These are phyloP conservation scores for Zeugodacus cucurbitae DNA, from an alignment of 1,140 invertebrate genomes.

Conservation along the genomic window DNA sequence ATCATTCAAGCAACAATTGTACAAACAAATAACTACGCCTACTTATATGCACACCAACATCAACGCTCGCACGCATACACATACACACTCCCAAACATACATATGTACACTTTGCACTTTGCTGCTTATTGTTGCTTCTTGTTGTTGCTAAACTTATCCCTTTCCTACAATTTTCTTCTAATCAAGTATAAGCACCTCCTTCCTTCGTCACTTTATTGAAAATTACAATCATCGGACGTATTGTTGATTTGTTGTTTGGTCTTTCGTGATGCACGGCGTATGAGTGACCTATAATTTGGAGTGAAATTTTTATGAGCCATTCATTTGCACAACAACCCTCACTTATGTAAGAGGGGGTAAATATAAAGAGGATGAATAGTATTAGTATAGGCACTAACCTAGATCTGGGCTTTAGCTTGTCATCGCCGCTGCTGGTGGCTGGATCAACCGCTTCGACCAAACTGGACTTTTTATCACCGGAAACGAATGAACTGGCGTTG, in stretches of 20 bases:
- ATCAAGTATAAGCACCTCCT: neutral
- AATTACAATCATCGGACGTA: slow-evolving; percentile 78
- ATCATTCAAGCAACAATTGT: neutral
- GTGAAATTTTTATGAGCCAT: no score
- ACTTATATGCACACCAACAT: neutral
- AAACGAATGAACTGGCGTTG: no score
- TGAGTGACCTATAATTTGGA: slow-evolving; percentile 72
- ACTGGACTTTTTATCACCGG: no score
- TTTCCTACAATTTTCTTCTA: neutral
- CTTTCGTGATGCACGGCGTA: slow-evolving; percentile 81
- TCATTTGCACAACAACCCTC: no score
- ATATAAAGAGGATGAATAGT: neutral
- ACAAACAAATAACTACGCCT: neutral
- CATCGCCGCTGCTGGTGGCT: slow-evolving; percentile 51
- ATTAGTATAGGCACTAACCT: slow-evolving; percentile 29
- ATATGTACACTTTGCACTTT: neutral
- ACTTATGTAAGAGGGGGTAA: no score
- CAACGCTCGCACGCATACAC: neutral
- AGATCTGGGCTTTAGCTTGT: slow-evolving; percentile 56
- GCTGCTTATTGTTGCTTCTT: neutral
- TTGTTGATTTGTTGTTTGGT: slow-evolving; percentile 82
- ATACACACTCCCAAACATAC: neutral
- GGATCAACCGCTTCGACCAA: no score
- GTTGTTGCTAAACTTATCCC: neutral
- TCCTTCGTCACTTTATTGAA: slow-evolving; percentile 70